A percentile compares a stretch with the other conserved stretches of the same genome.
These are phyloP conservation scores for Cyanistes caeruleus DNA, from an alignment of 2,113 vertebrate species.

Conservation along the genomic window DNA sequence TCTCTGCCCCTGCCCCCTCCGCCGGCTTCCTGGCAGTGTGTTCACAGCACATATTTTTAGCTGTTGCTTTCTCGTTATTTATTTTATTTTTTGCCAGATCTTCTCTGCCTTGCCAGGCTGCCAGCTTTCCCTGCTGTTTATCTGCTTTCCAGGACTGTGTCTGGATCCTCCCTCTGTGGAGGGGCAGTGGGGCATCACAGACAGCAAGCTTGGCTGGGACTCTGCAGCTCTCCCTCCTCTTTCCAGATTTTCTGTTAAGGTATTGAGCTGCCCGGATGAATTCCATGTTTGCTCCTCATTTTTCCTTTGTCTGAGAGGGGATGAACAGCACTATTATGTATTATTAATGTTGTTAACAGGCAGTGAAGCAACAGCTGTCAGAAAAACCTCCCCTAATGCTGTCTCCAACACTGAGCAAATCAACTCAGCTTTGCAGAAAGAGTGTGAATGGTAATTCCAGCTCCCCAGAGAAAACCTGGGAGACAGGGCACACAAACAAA, in stretches of 20 bases:
- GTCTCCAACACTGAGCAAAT: background rate
- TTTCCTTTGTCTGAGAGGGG: background rate
- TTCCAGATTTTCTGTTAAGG: background rate
- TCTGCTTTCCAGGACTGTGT: constrained; percentile 8
- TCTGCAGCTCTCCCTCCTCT: background rate
- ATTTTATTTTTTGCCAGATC: background rate
- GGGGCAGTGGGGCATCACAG: background rate
- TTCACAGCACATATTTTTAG: constrained; percentile 9
- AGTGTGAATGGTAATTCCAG: background rate
- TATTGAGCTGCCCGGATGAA: background rate
- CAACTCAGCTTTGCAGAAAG: background rate
- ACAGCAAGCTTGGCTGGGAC: background rate
- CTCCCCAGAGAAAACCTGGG: background rate
- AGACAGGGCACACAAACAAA: background rate
- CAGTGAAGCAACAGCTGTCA: background rate
- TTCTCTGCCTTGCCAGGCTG: background rate
- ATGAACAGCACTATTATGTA: background rate
- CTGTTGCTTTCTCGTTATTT: background rate
- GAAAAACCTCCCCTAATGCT: background rate
- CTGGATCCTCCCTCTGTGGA: background rate
- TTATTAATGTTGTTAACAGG: background rate
- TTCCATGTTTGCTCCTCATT: background rate
- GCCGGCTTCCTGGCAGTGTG: background rate
- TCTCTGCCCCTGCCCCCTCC: background rate
- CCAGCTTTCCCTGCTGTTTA: background rate